phyloP scores from a whole-genome alignment of 2,113 vertebrate genomes.

The Periophthalmodon schlosseri region DNA sequence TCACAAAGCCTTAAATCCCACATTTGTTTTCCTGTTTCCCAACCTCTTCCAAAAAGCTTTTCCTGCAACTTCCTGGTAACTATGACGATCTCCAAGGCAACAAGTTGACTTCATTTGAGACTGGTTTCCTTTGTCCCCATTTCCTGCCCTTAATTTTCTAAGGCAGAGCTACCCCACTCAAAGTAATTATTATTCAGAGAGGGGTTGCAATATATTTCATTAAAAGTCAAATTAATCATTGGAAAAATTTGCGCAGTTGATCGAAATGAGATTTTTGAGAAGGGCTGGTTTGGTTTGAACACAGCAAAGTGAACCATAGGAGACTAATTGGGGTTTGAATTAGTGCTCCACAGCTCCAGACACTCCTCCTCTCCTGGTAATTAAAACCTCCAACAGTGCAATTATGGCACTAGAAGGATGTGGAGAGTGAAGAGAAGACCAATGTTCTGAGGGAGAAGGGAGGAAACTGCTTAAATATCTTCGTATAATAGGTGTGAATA shows the following conservation, averaged over 20 bases:
- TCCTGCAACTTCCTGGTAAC: constrained; percentile 35
- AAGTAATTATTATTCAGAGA: constrained; percentile 39
- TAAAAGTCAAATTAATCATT: constrained; percentile 44
- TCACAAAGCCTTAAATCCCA: constrained; percentile 19
- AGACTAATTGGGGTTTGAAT: constrained; percentile 62
- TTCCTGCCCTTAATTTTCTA: constrained; percentile 50
- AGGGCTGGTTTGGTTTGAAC: constrained; percentile 5
- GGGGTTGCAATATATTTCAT: constrained; percentile 35
- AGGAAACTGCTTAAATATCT: neutral
- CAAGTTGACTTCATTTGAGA: constrained; percentile 49
- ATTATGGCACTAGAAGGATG: constrained; percentile 30
- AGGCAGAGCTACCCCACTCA: constrained; percentile 39
- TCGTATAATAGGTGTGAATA: too few species aligned
- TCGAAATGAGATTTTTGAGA: constrained; percentile 48
- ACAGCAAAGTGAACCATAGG: constrained; percentile 23
- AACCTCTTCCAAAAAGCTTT: constrained; percentile 25
- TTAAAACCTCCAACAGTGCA: constrained; percentile 53
- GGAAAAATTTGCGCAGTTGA: constrained; percentile 43
- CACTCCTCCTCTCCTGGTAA: constrained; percentile 46
- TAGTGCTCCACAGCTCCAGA: constrained; percentile 37
- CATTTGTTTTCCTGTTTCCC: constrained; percentile 5
- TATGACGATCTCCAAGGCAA: constrained; percentile 67
- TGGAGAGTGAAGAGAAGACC: constrained; percentile 18
- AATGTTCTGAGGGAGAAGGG: neutral
- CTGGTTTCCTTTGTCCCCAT: constrained; percentile 37